These are phyloP conservation scores for Brachionus rotundiformis DNA, from an alignment of 1,140 invertebrate genomes.

Conservation along the genomic window DNA sequence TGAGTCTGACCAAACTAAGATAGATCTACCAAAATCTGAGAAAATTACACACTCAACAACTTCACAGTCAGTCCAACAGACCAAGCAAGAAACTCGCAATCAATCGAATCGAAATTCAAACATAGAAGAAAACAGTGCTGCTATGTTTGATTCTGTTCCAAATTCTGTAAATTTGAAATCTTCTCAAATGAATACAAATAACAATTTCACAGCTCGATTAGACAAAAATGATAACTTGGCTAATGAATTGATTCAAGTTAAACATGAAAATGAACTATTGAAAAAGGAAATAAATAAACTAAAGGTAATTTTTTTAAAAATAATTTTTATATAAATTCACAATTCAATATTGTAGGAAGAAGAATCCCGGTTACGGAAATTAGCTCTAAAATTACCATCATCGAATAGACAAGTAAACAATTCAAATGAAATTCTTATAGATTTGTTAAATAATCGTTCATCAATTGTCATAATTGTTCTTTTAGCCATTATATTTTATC, in stretches of 20 bases:
- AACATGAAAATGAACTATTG: conserved; percentile 43
- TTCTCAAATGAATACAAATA: conserved; percentile 1
- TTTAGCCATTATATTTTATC: conserved; percentile 48
- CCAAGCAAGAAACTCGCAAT: not conserved
- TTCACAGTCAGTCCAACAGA: not conserved
- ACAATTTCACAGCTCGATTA: conserved; percentile 5
- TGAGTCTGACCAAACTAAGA: not conserved
- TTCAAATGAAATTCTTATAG: conserved; percentile 2
- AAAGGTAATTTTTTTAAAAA: not conserved
- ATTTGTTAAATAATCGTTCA: conserved; percentile 38
- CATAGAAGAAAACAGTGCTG: not conserved
- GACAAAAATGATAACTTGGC: conserved; percentile 41
- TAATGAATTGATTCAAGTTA: conserved; percentile 41
- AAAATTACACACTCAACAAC: not conserved
- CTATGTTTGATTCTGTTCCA: not conserved
- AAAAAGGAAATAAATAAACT: conserved; percentile 39
- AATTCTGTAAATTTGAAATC: not conserved
- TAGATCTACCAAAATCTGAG: not conserved
- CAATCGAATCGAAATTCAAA: not conserved
- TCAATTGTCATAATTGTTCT: conserved; percentile 26
- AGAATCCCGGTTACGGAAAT: conserved; percentile 23
- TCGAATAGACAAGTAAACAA: not conserved
- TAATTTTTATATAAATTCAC: not conserved
- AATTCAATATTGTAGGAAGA: conserved; percentile 31
- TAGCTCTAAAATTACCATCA: conserved; percentile 9